phyloP scores from a whole-genome alignment of 2,797 vertebrate species.

The Catharus ustulatus region DNA sequence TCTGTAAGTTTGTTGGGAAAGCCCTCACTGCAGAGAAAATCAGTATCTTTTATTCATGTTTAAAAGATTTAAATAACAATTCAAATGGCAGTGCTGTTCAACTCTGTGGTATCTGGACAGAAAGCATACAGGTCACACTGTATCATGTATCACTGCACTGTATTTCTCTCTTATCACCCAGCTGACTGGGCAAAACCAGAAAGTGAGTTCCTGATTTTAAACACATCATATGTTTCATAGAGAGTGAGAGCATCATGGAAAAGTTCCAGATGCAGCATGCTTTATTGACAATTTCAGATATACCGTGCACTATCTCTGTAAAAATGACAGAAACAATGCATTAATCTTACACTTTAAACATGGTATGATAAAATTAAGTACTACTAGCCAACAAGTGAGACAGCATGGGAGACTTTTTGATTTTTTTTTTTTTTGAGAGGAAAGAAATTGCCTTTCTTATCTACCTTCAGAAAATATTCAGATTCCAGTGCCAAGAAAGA shows the following conservation, averaged over 20 bases:
- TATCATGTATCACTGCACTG: neutral
- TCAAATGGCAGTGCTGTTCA: neutral
- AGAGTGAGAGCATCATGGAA: neutral
- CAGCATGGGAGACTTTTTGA: neutral
- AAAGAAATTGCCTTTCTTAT: neutral
- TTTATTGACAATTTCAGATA: neutral
- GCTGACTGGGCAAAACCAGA: neutral
- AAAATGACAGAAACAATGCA: neutral
- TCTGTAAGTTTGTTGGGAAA: neutral
- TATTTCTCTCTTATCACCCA: neutral
- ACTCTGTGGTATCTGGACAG: neutral
- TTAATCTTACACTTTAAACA: neutral
- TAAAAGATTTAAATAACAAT: neutral
- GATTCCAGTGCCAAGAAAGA: neutral
- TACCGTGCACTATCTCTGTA: neutral
- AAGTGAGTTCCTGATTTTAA: neutral
- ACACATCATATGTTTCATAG: neutral
- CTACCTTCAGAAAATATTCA: neutral
- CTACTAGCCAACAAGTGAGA: neutral
- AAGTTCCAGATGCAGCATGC: neutral
- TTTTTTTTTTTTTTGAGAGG: neutral
- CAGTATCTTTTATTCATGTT: neutral
- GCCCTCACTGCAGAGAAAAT: neutral
- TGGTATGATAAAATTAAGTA: neutral
- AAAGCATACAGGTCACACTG: neutral